Evolutionary conservation across 2,797 vertebrate species (phyloP).

Genomic region (Sebastes nivosus): DNA sequence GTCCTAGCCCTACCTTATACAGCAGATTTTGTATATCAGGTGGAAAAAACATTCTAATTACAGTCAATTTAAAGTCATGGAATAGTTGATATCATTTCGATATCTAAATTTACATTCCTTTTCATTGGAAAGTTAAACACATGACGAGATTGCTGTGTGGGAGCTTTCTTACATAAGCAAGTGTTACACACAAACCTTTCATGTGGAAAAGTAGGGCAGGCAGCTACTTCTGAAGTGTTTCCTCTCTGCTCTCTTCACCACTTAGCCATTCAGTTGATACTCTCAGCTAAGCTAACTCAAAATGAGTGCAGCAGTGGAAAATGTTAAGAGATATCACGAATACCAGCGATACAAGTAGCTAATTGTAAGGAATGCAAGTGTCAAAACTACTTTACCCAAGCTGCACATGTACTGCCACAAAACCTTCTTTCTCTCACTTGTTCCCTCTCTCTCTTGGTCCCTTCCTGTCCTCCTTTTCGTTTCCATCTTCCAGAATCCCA

Average conservation of each 20-base stretch:
- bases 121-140: constrained; percentile 10
- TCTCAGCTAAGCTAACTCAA: constrained; percentile 3
- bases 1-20: no score
- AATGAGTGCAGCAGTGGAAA: constrained; percentile 9
- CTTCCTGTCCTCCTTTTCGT: constrained; percentile 42
- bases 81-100: neutral
- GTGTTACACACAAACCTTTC: constrained; percentile 37
- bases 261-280: constrained; percentile 33
- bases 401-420: constrained; percentile 1
- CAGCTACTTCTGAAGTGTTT: constrained; percentile 33
- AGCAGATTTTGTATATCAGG: neutral
- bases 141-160: constrained; percentile 21
- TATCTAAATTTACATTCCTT: neutral
- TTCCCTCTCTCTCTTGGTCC: neutral
- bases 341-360: neutral
- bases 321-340: constrained; percentile 9
- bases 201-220: constrained; percentile 51
- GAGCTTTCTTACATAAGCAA: constrained; percentile 45
- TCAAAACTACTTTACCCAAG: neutral
- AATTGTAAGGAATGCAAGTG: constrained; percentile 5
- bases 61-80: neutral
- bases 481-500: constrained; percentile 57
- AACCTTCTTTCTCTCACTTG: neutral
- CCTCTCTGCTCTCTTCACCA: constrained; percentile 22
- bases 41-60: neutral